Evolutionary conservation across 2,888 invertebrate genomes (phyloP), one percentile per base, ranked within the genome.

Genomic region (Orgyia antiqua): DNA sequence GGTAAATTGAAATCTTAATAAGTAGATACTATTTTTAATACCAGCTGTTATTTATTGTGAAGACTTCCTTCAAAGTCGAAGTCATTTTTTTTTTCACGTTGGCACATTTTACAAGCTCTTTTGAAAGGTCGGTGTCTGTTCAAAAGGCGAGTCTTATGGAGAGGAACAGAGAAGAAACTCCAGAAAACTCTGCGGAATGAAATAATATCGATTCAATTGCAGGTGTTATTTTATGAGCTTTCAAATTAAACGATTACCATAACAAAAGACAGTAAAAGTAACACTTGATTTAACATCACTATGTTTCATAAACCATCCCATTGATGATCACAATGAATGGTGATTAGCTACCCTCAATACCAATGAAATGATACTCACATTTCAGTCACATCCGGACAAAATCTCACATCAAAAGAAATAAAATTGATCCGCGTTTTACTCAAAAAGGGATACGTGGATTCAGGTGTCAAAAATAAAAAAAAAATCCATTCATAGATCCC

Each of bases 391-490:
- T 79, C 73, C 75, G 72, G 69, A 47, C 51, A 41, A 51, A 52
- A 50, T 53, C 41, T 34, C 40, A 23, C 31, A 45, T 62, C 70
- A 75, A 75, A 72, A 61, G 56, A 58, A 53, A 57, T 57, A 59
- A 66, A 72, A 77, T 71, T 71, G 73, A 78, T 78, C 74, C 69
- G 65, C 59, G 56, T 60, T 60, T 56, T 46, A 39, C 44, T 45
- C 45, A 51, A 69, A 45, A 73, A 74, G 58, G 71, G 72, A 72
- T 69, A 57, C 50, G 48, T 64, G 63, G 43, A 68, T 78, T 84
- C 84, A 82, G 84, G 84, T 84, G 84, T 83, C 80, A 80, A 49
- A 53, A 41, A 36, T 24, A 8, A 49, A 62, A 58, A 62, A 67
- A 63, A 68, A 31, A 70, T 70, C 58, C 51, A 63, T 3, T 12